These are phyloP conservation scores for Tortricodes alternella DNA, from an alignment of 2,888 invertebrate species.

Conservation along the genomic window DNA sequence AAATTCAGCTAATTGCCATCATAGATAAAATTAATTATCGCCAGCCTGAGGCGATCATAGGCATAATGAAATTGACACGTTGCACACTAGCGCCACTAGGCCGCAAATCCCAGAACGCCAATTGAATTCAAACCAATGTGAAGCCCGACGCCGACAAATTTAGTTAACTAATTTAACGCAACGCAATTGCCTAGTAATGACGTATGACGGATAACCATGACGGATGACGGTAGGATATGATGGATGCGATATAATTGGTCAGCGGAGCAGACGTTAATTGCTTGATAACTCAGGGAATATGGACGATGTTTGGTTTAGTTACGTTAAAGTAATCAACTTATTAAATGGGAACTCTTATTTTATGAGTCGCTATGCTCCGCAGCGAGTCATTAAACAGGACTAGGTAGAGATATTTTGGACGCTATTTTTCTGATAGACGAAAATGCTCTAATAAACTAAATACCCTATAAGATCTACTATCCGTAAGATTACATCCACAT, in stretches of 20 bases:
- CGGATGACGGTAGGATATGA: conserved; percentile 37
- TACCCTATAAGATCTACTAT: too few species aligned
- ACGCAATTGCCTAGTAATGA: not conserved
- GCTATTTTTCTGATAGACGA: too few species aligned
- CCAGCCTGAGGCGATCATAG: not conserved
- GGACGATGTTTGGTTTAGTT: not conserved
- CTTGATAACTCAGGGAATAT: conserved; percentile 45
- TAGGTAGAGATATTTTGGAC: too few species aligned
- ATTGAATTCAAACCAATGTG: not conserved
- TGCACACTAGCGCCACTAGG: not conserved
- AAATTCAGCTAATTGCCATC: too few species aligned
- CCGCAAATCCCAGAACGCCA: not conserved
- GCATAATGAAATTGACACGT: not conserved
- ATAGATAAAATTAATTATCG: too few species aligned
- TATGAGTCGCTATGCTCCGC: too few species aligned
- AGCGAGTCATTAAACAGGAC: too few species aligned
- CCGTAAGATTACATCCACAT: not conserved
- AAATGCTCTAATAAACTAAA: too few species aligned
- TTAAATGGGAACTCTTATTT: too few species aligned
- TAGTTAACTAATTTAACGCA: not conserved
- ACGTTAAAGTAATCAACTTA: too few species aligned
- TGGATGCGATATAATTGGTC: conserved; percentile 50
- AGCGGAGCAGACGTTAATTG: conserved; percentile 52
- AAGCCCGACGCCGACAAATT: not conserved
- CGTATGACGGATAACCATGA: conserved; percentile 1